Evolutionary conservation across 2,113 vertebrate species (phyloP), one percentile per base, ranked within the genome.

Genomic region (Alethe castanea): DNA sequence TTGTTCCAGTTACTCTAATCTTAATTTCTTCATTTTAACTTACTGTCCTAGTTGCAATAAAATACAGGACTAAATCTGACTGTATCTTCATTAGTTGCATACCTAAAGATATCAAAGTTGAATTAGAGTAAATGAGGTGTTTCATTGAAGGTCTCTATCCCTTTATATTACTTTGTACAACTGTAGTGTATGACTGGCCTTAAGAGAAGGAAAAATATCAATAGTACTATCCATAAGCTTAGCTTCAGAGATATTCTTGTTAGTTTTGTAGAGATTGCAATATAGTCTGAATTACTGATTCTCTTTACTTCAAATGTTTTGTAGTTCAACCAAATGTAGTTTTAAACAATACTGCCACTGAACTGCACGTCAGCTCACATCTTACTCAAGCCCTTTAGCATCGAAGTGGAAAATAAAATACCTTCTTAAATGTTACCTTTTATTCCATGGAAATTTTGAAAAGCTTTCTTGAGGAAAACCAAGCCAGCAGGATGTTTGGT

Each of bases 351-450:
- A 47, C 0, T 62, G 33, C 8, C 29, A 42, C 2, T 70, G 38
- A 82, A 65, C 9, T 61, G 24, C 12, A 8, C 9, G 28, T 33
- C 67, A 77, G 33, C n/a, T 52, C 17, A 33, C 28, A 62, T 40
- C 38, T 71, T 80, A 45, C 8, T 69, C 38, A 73, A 80, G 50
- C 8, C 67, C 35, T 73, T 66, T 6, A 59, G 29, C 17, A 77
- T 31, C 25, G 33, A 85, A 20, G 3, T 29, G 18, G 42, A 78
- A 74, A 76, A 78, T 9, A 86, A 86, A 91, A n/a, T 15, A 66
- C 8, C 11, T 86, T 72, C 69, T 79, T 70, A 62, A 47, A 81
- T 7, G 14, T 73, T 94, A 92, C 65, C 72, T 88, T 93, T 84
- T 83, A 47, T 52, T 48, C 47, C n/a, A 76, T 4, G 54, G 67